Percentiles rank a stretch among this genome's conserved stretches.
Evolutionary conservation across 2,888 invertebrate species (phyloP).

Genomic region (Epinotia brunnichana): DNA sequence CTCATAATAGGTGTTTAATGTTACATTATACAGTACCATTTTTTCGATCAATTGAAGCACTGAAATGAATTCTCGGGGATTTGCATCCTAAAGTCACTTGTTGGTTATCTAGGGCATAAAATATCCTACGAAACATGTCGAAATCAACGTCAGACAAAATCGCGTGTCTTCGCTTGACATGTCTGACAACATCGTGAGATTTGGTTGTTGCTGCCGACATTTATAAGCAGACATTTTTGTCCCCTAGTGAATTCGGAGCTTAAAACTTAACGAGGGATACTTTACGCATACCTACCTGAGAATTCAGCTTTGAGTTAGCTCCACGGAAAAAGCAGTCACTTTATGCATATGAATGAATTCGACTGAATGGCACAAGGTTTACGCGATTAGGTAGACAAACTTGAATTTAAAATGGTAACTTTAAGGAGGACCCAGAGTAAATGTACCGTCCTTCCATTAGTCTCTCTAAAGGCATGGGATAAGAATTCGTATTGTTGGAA

Average conservation of each 20-base stretch:
- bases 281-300: neutral
- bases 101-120: neutral
- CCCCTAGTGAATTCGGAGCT: too few relatives aligned
- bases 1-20: constrained; percentile 8
- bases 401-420: constrained; percentile 52
- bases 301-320: constrained; percentile 48
- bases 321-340: constrained; percentile 51
- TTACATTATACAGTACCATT: neutral
- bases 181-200: too few relatives aligned
- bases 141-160: neutral
- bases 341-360: constrained; percentile 49
- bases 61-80: constrained; percentile 8
- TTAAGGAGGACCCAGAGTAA: constrained; percentile 63
- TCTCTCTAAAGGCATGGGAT: constrained; percentile 57
- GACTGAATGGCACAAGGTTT: constrained; percentile 57
- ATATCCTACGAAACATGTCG: neutral
- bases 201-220: too few relatives aligned
- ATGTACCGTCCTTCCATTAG: constrained; percentile 71
- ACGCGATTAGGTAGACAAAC: constrained; percentile 47
- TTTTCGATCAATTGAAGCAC: neutral
- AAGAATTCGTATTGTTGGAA: constrained; percentile 24
- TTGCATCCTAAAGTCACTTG: neutral
- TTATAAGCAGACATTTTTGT: too few relatives aligned
- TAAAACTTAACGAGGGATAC: too few relatives aligned
- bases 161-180: too few relatives aligned